These are phyloP conservation scores for Melanotaenia nigrans DNA, from an alignment of 2,797 vertebrate genomes.

Conservation along the genomic window DNA sequence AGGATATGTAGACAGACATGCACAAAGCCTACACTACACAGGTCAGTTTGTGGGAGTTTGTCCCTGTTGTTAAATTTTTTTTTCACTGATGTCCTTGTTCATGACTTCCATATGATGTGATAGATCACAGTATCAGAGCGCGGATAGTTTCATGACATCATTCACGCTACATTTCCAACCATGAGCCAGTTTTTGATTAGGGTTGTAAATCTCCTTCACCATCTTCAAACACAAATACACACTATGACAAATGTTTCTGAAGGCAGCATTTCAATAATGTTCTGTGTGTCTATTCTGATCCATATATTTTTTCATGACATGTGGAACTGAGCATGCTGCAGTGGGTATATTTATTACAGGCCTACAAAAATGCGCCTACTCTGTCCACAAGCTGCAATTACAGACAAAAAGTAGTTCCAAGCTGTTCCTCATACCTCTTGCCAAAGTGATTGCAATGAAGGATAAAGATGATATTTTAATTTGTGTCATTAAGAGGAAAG, in stretches of 20 bases:
- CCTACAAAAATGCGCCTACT: background rate
- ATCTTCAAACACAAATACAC: conserved; percentile 25
- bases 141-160: conserved; percentile 81
- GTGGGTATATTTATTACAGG: background rate
- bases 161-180: conserved; percentile 85
- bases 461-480: background rate
- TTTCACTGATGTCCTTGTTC: conserved; percentile 52
- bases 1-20: conserved; percentile 34
- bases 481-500: background rate
- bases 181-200: conserved; percentile 81
- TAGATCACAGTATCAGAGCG: conserved; percentile 78
- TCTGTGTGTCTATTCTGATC: conserved; percentile 28
- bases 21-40: conserved; percentile 49
- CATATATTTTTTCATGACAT: conserved; percentile 18
- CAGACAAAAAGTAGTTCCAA: background rate
- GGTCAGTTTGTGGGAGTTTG: conserved; percentile 57
- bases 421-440: background rate
- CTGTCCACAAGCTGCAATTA: conserved; percentile 6
- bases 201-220: conserved; percentile 82
- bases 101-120: conserved; percentile 68
- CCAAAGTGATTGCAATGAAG: background rate
- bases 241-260: conserved; percentile 45
- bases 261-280: conserved; percentile 27
- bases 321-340: background rate
- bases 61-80: conserved; percentile 52